These are phyloP conservation scores for Anoplophora glabripennis DNA, from an alignment of 1,140 invertebrate species.

Conservation along the genomic window DNA sequence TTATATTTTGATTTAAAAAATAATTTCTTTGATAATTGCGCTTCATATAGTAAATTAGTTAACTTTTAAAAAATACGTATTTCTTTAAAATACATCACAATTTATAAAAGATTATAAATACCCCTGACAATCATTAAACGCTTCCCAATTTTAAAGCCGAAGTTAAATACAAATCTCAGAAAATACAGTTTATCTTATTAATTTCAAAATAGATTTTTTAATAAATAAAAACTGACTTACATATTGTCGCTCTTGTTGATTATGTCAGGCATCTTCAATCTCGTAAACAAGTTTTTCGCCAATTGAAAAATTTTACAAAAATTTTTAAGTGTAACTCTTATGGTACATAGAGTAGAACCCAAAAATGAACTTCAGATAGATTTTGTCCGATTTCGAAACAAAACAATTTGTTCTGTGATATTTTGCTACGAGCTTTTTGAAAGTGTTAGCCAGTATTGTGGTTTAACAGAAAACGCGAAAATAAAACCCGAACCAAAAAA, in stretches of 20 bases:
- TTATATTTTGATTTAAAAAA: background rate
- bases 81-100: too few species aligned
- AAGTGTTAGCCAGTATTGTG: constrained; percentile 26
- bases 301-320: constrained; percentile 19
- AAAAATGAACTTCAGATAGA: constrained; percentile 43
- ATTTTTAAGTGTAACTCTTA: constrained; percentile 45
- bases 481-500: background rate
- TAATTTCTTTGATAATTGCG: too few species aligned
- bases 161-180: too few species aligned
- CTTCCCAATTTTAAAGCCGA: too few species aligned
- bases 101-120: too few species aligned
- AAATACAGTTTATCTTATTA: constrained; percentile 3
- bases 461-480: background rate
- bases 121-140: too few species aligned
- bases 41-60: too few species aligned
- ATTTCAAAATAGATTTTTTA: too few species aligned
- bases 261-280: constrained; percentile 44
- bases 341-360: constrained; percentile 47
- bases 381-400: constrained; percentile 40
- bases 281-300: background rate
- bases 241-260: constrained; percentile 10
- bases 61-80: too few species aligned
- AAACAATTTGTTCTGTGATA: constrained; percentile 41
- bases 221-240: constrained; percentile 25
- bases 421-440: constrained; percentile 36